These are phyloP conservation scores for Dolichopus griseipennis DNA, from an alignment of 2,888 invertebrate species.

Conservation along the genomic window DNA sequence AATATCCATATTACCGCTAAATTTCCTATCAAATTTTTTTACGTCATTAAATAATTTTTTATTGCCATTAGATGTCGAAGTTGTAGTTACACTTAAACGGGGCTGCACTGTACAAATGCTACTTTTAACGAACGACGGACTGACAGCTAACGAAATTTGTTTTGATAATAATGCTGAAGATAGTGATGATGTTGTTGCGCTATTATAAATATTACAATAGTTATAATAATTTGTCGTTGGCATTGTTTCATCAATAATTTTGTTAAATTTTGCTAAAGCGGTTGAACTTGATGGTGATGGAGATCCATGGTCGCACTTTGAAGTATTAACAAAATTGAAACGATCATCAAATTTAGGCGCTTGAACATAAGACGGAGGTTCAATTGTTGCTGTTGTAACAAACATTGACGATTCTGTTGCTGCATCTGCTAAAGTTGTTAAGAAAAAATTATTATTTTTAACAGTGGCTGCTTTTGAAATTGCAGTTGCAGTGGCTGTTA, in stretches of 20 bases:
- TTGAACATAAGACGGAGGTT: constrained; percentile 28
- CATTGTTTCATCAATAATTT: constrained; percentile 33
- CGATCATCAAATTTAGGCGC: constrained; percentile 17
- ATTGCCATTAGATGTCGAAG: not conserved
- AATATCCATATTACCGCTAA: not conserved
- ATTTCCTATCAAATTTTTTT: not conserved
- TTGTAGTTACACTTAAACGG: not conserved
- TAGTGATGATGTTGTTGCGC: constrained; percentile 20
- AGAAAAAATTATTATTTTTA: not conserved
- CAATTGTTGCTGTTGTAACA: constrained; percentile 26
- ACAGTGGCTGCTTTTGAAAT: not conserved
- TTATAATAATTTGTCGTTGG: constrained; percentile 31
- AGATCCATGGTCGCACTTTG: constrained; percentile 13
- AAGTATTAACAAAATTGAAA: constrained; percentile 25
- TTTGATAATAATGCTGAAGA: constrained; percentile 23
- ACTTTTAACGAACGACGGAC: constrained; percentile 13
- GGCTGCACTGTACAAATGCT: constrained; percentile 19
- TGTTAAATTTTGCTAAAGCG: constrained; percentile 44
- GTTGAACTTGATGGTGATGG: constrained; percentile 30
- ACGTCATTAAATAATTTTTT: constrained; percentile 5
- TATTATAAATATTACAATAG: constrained; percentile 16
- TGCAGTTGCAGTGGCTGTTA: constrained; percentile 16
- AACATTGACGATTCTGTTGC: constrained; percentile 22
- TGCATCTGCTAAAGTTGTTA: constrained; percentile 20
- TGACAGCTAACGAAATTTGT: constrained; percentile 19